These are phyloP conservation scores for Acanthiza pusilla DNA, from an alignment of 2,797 vertebrate genomes.

Conservation along the genomic window DNA sequence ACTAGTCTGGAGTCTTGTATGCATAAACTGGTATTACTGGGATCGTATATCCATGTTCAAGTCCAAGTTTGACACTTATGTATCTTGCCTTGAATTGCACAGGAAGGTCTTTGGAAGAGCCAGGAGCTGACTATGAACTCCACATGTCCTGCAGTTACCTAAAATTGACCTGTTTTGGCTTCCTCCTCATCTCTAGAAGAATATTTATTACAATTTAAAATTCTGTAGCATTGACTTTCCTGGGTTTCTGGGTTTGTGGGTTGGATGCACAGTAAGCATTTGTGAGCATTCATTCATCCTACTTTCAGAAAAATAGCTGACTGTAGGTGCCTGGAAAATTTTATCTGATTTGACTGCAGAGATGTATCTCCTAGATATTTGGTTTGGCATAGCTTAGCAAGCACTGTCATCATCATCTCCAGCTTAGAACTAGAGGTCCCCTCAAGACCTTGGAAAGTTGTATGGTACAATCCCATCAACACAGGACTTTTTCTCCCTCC, in stretches of 20 bases:
- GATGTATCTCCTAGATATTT: not conserved
- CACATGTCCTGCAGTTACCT: not conserved
- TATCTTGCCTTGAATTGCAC: not conserved
- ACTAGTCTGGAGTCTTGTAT: not conserved
- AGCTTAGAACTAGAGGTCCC: not conserved
- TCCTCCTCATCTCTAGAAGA: not conserved
- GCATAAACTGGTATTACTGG: not conserved
- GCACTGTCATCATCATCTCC: not conserved
- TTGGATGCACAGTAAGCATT: not conserved
- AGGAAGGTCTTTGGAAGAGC: not conserved
- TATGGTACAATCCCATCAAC: not conserved
- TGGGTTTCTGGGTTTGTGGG: not conserved
- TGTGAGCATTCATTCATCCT: not conserved
- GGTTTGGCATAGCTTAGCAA: not conserved
- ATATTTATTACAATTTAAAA: not conserved
- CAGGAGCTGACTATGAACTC: not conserved
- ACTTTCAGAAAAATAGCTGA: constrained; percentile 1
- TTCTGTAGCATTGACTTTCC: not conserved
- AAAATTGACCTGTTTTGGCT: not conserved
- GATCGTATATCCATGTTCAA: not conserved
- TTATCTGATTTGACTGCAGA: constrained; percentile 6
- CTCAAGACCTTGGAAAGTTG: not conserved
- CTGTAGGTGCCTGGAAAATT: not conserved
- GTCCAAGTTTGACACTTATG: not conserved
- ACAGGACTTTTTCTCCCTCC: not conserved